phyloP scores from a whole-genome alignment of 2,888 invertebrate species.

The Zelleria hepariella region DNA sequence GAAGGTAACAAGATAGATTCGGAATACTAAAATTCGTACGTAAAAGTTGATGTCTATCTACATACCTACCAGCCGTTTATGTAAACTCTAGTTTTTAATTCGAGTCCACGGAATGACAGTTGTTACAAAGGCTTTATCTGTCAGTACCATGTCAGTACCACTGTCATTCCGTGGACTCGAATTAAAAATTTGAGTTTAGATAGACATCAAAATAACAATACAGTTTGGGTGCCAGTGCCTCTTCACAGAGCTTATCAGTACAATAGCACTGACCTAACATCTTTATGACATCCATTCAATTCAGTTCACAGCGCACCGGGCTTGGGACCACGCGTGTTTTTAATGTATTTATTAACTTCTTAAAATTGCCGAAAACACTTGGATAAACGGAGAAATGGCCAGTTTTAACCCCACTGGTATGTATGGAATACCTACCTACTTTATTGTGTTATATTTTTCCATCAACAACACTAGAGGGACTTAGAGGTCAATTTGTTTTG shows the following conservation, averaged over 20 bases:
- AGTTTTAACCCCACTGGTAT: neutral
- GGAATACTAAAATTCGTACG: too few relatives aligned
- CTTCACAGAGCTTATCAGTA: neutral
- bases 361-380: neutral
- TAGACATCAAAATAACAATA: too few relatives aligned
- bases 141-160: too few relatives aligned
- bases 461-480: neutral
- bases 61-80: too few relatives aligned
- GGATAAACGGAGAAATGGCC: neutral
- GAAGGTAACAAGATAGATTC: too few relatives aligned
- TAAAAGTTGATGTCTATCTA: too few relatives aligned
- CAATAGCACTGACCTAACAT: neutral
- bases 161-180: too few relatives aligned
- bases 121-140: too few relatives aligned
- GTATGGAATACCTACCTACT: neutral
- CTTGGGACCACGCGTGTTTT: neutral
- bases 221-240: neutral
- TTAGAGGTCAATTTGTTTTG: neutral
- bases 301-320: neutral
- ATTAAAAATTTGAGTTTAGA: too few relatives aligned
- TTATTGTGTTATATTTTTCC: too few relatives aligned
- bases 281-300: neutral
- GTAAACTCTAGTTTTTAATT: too few relatives aligned
- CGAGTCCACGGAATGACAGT: too few relatives aligned
- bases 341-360: neutral